Percentiles rank a stretch among this genome's conserved stretches.
Evolutionary conservation across 2,113 vertebrate species (phyloP).

Genomic region (Lophura nycthemera): DNA sequence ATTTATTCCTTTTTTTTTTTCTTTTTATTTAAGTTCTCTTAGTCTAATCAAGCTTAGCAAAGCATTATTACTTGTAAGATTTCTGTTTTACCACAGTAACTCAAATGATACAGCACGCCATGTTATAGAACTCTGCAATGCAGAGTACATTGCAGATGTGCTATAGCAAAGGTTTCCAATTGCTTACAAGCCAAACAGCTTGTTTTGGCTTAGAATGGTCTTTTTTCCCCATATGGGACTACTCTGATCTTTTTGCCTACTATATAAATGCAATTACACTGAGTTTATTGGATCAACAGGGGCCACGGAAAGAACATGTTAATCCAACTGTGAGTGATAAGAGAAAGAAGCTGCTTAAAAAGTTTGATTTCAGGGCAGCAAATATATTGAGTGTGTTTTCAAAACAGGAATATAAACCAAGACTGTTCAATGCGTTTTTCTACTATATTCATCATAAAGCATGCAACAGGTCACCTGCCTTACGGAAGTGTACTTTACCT

Average conservation of each 20-base stretch:
- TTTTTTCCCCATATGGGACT: background rate
- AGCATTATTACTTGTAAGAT: background rate
- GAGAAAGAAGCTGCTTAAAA: background rate
- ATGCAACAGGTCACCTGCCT: background rate
- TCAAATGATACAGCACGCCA: background rate
- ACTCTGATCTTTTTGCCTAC: conserved; percentile 12
- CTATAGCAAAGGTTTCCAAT: background rate
- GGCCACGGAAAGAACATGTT: background rate
- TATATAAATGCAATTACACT: background rate
- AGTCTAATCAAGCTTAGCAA: background rate
- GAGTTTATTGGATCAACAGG: conserved; percentile 20
- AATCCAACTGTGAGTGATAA: background rate
- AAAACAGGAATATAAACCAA: background rate
- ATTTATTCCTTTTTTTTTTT: no score
- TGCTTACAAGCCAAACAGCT: conserved; percentile 22
- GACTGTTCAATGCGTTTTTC: background rate
- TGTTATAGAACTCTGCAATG: fast-evolving
- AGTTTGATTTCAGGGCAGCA: background rate
- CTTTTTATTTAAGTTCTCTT: background rate
- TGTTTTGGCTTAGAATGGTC: conserved; percentile 20
- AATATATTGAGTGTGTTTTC: background rate
- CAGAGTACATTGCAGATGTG: background rate
- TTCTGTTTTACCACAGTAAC: background rate
- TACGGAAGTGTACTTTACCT: background rate
- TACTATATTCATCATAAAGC: background rate